Conservation (phyloP, 2,113 vertebrate genomes). For the Silurus asotus region DNA sequence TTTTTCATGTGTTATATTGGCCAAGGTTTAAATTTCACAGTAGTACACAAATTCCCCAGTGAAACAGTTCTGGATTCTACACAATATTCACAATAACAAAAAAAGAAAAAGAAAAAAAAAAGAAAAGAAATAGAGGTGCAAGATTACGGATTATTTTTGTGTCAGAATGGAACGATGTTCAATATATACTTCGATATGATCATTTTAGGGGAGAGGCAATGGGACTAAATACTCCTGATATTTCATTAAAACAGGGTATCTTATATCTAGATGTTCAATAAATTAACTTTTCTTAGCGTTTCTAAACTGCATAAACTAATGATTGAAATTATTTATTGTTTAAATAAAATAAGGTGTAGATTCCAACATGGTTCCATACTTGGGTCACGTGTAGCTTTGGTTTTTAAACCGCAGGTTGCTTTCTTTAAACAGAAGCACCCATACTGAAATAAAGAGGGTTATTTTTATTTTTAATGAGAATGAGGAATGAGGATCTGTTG, state of each 20-base stretch:
- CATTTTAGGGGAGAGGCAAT: too few species aligned
- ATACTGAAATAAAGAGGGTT: not conserved
- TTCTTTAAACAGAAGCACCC: not conserved
- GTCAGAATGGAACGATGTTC: too few species aligned
- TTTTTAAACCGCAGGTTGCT: not conserved
- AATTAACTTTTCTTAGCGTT: not conserved
- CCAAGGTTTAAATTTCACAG: not conserved
- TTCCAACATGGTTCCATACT: not conserved
- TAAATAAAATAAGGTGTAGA: not conserved
- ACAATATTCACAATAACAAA: too few species aligned
- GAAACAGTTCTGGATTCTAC: not conserved
- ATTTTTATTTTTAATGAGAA: slow-evolving; percentile 11
- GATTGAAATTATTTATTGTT: not conserved
- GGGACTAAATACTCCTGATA: not conserved
- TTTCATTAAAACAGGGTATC: not conserved
- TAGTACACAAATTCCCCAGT: not conserved
- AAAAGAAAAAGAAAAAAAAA: too few species aligned
- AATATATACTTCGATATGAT: too few species aligned
- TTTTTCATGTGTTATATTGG: not conserved
- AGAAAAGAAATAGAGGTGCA: too few species aligned
- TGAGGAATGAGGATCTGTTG: not conserved
- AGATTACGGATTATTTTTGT: too few species aligned
- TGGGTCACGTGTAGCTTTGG: not conserved
- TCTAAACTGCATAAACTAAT: not conserved
- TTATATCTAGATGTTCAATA: not conserved